Percentiles rank a stretch among this genome's conserved stretches.
phyloP scores from a whole-genome alignment of 1,140 invertebrate genomes.

The Atopsyche davidsoni region DNA sequence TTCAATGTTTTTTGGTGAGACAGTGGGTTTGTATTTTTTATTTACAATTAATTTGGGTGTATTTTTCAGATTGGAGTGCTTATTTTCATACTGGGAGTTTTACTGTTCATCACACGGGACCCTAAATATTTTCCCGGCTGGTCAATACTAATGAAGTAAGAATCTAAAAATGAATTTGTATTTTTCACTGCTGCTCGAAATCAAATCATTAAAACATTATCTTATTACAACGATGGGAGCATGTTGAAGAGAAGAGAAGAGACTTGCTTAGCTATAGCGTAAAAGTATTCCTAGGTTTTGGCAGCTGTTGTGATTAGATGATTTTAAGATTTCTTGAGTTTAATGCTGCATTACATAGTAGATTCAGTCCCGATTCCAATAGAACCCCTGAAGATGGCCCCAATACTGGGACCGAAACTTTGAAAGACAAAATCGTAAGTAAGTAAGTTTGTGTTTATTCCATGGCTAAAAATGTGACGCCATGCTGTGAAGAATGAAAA shows the following conservation, averaged over 20 bases:
- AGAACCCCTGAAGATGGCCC: no score
- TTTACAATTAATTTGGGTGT: not conserved
- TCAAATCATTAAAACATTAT: not conserved
- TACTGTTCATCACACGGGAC: not conserved
- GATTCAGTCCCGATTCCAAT: no score
- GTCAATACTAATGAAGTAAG: not conserved
- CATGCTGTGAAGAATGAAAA: constrained; percentile 20
- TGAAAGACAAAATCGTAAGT: constrained; percentile 32
- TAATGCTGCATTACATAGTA: no score
- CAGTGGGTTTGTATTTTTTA: not conserved
- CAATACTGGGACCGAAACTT: no score
- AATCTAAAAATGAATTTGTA: not conserved
- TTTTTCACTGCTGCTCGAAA: not conserved
- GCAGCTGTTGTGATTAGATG: not conserved
- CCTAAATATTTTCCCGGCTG: not conserved
- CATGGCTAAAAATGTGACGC: constrained; percentile 27
- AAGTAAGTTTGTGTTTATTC: constrained; percentile 25
- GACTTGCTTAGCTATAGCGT: not conserved
- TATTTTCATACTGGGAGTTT: not conserved
- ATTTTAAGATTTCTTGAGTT: no score
- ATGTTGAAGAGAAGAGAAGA: not conserved
- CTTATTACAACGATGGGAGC: not conserved
- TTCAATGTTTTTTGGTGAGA: not conserved
- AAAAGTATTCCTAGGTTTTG: not conserved
- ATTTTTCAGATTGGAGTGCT: not conserved